Base-by-base conservation (phyloP, 2,797 vertebrate species). In the Buphagus erythrorhynchus region DNA sequence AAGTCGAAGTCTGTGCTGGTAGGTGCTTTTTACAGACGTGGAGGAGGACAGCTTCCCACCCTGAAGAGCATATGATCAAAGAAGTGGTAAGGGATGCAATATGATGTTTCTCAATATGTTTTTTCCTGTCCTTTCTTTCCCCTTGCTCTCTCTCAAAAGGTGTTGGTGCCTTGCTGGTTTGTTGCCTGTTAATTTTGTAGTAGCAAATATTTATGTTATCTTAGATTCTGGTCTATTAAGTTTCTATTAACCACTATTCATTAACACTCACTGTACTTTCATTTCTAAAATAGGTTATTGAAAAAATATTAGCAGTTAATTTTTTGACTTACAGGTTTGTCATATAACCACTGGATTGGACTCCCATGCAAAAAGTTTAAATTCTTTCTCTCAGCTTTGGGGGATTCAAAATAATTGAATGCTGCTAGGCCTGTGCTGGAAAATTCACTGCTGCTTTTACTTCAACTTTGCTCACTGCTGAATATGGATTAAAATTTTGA, bases 81-180 rank as follows among this genome's bases (percentile, higher is more conserved):
- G 82, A 87, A 93, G 94, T 91, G 92, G 94, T 96, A 97, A 96
- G 95, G 95, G 91, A 77, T 91, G 48, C 85, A 92, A 72, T 43
- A n/a, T 65, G 43, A 66, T 90, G 89, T 58, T 94, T 87, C 36
- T 91, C 40, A 54, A 38, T 65, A 17, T 20, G 25, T 77, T 49
- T 49, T 88, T 59, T 24, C 42, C 62, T 94, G 6, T 89, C 26
- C 54, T 91, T 91, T 82, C 82, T 79, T 91, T 73, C 10, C 21
- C 9, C 45, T 90, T 73, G 26, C 40, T 57, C 38, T 89, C 35
- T 93, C 42, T n/a, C n/a, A 38, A 54, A 83, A 86, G 65, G 35
- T 66, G 95, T 80, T 88, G 72, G 90, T 95, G 82, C 45, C 58
- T 91, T 90, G 54, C 59, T 92, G 31, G 48, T 92, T 89, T 89